Evolutionary conservation across 2,797 vertebrate genomes (phyloP).

Genomic region (Darevskia mixta): DNA sequence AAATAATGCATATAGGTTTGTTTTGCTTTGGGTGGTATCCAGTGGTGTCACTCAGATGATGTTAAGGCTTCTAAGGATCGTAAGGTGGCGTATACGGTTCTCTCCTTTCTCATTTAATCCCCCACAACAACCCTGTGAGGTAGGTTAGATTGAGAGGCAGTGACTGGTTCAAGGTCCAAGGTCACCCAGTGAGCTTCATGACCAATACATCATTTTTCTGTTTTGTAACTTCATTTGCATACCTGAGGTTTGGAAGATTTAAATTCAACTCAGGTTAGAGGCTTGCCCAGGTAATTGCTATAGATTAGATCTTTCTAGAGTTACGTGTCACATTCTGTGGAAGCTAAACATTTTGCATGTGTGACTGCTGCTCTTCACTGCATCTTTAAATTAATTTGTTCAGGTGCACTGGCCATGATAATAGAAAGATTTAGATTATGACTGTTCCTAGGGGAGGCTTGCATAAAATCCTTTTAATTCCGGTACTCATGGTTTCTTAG

Average conservation of each 20-base stretch:
- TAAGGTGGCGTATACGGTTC: no score
- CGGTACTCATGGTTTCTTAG: slow-evolving; percentile 13
- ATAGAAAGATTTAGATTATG: slow-evolving; percentile 45
- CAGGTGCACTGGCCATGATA: slow-evolving; percentile 45
- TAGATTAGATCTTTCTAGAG: slow-evolving; percentile 12
- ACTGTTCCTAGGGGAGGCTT: slow-evolving; percentile 33
- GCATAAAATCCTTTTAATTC: slow-evolving; percentile 50
- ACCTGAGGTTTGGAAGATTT: slow-evolving; percentile 11
- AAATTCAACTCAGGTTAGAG: slow-evolving; percentile 11
- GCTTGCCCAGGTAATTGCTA: slow-evolving; percentile 34
- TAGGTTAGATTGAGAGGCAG: neutral
- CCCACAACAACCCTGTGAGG: no score
- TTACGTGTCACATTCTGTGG: slow-evolving; percentile 12
- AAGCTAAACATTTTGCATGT: slow-evolving; percentile 39
- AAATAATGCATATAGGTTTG: slow-evolving; percentile 13
- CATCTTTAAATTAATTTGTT: slow-evolving; percentile 57
- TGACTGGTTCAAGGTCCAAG: neutral
- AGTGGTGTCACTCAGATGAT: no score
- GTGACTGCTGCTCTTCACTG: slow-evolving; percentile 40
- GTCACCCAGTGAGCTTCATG: neutral
- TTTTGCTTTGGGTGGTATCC: neutral
- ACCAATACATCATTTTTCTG: no score
- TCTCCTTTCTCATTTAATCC: neutral
- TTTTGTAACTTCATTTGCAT: no score
- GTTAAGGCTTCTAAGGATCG: no score